Conservation (phyloP, 2,113 vertebrate genomes). For the Amphilophus citrinellus region DNA sequence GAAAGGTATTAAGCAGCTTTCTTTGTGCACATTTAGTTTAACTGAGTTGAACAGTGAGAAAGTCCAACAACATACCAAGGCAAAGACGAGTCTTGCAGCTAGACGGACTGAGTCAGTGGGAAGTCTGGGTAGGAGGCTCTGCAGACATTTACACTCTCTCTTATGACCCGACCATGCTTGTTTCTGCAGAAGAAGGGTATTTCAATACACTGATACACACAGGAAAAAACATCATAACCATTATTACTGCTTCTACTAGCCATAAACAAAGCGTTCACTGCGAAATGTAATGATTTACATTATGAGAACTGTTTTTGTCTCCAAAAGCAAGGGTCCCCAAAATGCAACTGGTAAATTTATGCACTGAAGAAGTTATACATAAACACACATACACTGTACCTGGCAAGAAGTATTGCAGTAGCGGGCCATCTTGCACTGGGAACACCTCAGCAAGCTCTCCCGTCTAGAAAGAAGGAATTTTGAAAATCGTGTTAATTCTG, state of each 20-base stretch:
- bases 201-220: constrained; percentile 25
- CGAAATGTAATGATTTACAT: neutral
- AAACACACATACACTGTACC: constrained; percentile 77
- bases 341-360: neutral
- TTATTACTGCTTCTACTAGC: neutral
- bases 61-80: constrained; percentile 82
- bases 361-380: neutral
- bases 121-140: constrained; percentile 83
- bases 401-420: constrained; percentile 91
- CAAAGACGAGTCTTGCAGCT: constrained; percentile 89
- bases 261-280: neutral
- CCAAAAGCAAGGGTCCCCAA: neutral
- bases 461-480: constrained; percentile 74
- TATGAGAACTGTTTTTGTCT: neutral
- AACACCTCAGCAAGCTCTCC: constrained; percentile 88
- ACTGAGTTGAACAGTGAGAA: neutral
- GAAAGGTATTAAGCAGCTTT: neutral
- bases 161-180: constrained; percentile 91
- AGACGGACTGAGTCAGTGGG: constrained; percentile 94
- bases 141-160: constrained; percentile 90
- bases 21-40: neutral
- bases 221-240: neutral
- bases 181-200: constrained; percentile 81
- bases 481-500: constrained; percentile 1
- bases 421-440: constrained; percentile 90